Percentiles rank a stretch among this genome's conserved stretches.
phyloP scores from a whole-genome alignment of 2,797 vertebrate genomes.

The Microcaecilia unicolor region DNA sequence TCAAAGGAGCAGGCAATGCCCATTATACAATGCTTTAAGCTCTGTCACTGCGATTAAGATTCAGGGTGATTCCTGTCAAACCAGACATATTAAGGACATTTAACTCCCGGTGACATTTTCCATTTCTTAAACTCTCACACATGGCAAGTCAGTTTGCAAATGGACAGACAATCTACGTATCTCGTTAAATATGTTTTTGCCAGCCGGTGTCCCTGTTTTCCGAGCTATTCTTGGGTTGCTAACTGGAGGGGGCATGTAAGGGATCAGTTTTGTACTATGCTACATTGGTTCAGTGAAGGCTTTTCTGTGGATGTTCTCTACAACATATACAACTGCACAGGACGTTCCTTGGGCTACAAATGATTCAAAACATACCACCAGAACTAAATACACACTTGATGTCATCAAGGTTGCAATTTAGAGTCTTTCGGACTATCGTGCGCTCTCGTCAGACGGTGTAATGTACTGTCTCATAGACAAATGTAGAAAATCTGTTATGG shows the following conservation, averaged over 20 bases:
- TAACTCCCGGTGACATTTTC: not conserved
- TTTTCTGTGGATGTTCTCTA: constrained; percentile 83
- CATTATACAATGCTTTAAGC: not conserved
- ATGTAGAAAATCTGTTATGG: constrained; percentile 61
- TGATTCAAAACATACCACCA: constrained; percentile 76
- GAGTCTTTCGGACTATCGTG: constrained; percentile 93
- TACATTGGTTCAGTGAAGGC: constrained; percentile 75
- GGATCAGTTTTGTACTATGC: constrained; percentile 64
- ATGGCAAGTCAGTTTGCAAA: too few relatives aligned
- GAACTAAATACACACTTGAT: constrained; percentile 74
- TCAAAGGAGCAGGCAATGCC: not conserved
- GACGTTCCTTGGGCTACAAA: constrained; percentile 67
- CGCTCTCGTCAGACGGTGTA: constrained; percentile 54
- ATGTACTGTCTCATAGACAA: constrained; percentile 84
- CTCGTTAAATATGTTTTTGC: too few relatives aligned
- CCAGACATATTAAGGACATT: not conserved
- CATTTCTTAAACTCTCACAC: too few relatives aligned
- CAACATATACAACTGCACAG: constrained; percentile 76
- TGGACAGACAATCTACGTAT: too few relatives aligned
- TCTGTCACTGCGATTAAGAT: accelerated
- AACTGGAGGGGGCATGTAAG: constrained; percentile 40
- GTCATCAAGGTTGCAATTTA: constrained; percentile 71
- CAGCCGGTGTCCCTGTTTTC: not conserved
- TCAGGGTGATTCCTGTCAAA: not conserved
- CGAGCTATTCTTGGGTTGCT: constrained; percentile 54